These are phyloP conservation scores for Marronus borbonicus DNA, from an alignment of 2,888 invertebrate genomes.

Conservation along the genomic window DNA sequence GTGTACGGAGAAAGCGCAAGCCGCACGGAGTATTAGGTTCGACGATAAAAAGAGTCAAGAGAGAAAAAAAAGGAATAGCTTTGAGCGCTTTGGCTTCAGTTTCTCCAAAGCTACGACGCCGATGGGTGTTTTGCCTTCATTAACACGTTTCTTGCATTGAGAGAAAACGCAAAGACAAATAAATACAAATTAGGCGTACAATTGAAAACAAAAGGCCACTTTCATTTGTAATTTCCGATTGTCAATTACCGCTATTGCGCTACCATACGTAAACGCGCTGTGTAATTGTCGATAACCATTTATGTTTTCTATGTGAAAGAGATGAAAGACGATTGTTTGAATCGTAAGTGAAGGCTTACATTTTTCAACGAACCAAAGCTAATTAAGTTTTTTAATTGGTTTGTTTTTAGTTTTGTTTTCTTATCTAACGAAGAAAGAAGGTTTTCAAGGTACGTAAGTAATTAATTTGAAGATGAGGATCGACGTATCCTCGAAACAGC, in stretches of 20 bases:
- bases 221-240: slow-evolving; percentile 37
- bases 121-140: slow-evolving; percentile 41
- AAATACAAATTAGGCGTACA: slow-evolving; percentile 32
- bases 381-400: no score
- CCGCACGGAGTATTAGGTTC: slow-evolving; percentile 24
- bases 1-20: slow-evolving; percentile 42
- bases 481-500: no score
- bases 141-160: slow-evolving; percentile 31
- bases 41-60: slow-evolving; percentile 25
- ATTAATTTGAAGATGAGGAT: no score
- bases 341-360: not conserved
- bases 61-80: slow-evolving; percentile 35
- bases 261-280: slow-evolving; percentile 4
- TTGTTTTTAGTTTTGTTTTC: no score
- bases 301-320: no score
- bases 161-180: slow-evolving; percentile 38
- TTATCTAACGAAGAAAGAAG: no score
- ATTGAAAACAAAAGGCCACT: slow-evolving; percentile 34
- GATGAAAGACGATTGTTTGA: not conserved
- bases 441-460: no score
- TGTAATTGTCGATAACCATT: no score
- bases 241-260: not conserved
- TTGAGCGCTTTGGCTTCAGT: slow-evolving; percentile 25
- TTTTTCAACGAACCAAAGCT: not conserved
- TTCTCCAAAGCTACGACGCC: slow-evolving; percentile 39